Evolutionary conservation across 2,797 vertebrate species (phyloP).

Genomic region (Cynodonichthys magdalenae): DNA sequence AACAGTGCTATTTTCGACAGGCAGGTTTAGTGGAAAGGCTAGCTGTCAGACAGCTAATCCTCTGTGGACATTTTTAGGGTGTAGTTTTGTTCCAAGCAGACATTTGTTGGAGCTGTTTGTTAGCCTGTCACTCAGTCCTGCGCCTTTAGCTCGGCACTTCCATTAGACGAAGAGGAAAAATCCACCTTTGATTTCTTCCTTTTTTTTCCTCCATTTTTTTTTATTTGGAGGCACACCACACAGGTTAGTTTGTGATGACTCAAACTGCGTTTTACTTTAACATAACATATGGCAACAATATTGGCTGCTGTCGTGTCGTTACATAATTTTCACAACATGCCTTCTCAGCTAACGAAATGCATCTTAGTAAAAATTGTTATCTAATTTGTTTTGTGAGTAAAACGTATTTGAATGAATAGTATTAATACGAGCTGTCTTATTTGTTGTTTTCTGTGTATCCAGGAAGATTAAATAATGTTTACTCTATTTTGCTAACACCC

Average conservation of each 20-base stretch:
- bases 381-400: conserved; percentile 9
- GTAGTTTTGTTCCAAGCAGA: conserved; percentile 58
- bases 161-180: conserved; percentile 58
- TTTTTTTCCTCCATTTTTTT: conserved; percentile 13
- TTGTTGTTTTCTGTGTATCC: neutral
- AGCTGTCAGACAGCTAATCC: conserved; percentile 5
- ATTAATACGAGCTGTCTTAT: neutral
- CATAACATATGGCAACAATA: neutral
- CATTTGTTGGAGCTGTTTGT: conserved; percentile 52
- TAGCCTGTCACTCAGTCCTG: conserved; percentile 62
- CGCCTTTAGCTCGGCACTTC: conserved; percentile 54
- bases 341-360: conserved; percentile 29
- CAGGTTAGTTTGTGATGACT: conserved; percentile 55
- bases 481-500: conserved; percentile 9
- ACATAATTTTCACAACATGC: conserved; percentile 8
- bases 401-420: neutral
- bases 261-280: neutral
- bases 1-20: conserved; percentile 20
- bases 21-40: conserved; percentile 13
- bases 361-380: conserved; percentile 23
- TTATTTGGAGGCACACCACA: conserved; percentile 39
- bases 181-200: conserved; percentile 46
- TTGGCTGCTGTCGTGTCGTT: neutral
- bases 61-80: conserved; percentile 39
- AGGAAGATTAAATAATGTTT: neutral